These are phyloP conservation scores for Heterodera filipjevi DNA, from an alignment of 2,888 invertebrate genomes.

Conservation along the genomic window DNA sequence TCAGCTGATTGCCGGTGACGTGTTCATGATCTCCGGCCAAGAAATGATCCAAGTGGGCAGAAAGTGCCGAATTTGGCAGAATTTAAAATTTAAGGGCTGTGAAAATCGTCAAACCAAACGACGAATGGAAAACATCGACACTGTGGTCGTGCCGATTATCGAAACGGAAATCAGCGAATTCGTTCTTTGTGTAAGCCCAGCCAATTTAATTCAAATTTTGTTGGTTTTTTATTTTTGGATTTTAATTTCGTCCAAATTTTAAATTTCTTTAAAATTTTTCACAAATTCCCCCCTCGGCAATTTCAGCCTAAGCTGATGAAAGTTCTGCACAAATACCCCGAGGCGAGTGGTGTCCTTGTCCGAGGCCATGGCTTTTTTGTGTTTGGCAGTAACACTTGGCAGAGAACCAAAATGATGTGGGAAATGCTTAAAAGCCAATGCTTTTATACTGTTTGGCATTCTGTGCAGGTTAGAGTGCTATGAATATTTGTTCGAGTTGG, in stretches of 20 bases:
- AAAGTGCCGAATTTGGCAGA: background rate
- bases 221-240: background rate
- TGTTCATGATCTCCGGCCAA: slow-evolving; percentile 85
- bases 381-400: too few species aligned
- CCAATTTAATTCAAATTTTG: too few species aligned
- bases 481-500: slow-evolving; percentile 91
- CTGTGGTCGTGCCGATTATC: slow-evolving; percentile 88
- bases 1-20: slow-evolving; percentile 65
- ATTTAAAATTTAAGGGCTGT: slow-evolving; percentile 56
- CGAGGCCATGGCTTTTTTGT: slow-evolving; percentile 93
- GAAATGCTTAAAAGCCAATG: too few species aligned
- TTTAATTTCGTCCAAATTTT: too few species aligned
- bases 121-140: slow-evolving; percentile 84
- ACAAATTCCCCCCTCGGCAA: too few species aligned
- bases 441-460: too few species aligned
- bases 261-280: too few species aligned
- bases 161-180: too few species aligned
- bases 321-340: slow-evolving; percentile 81
- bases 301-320: slow-evolving; percentile 60
- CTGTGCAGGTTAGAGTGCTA: slow-evolving; percentile 80
- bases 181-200: slow-evolving; percentile 74
- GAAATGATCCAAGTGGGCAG: slow-evolving; percentile 82
- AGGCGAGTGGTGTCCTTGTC: slow-evolving; percentile 86
- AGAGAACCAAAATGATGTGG: slow-evolving; percentile 78
- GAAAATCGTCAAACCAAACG: slow-evolving; percentile 51